phyloP scores from a whole-genome alignment of 1,140 invertebrate genomes.

The Condylostylus longicornis region DNA sequence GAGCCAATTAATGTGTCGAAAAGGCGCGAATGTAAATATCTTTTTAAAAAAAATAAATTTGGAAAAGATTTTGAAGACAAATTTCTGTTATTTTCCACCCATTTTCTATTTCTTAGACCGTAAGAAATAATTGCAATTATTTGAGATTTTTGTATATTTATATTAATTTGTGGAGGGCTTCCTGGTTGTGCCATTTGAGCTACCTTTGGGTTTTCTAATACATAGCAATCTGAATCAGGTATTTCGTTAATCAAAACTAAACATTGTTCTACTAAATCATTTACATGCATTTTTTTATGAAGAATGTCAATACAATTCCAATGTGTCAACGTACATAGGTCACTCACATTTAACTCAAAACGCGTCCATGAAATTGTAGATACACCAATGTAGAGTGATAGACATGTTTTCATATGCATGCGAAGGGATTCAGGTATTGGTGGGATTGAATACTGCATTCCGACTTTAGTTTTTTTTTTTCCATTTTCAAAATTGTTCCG shows the following conservation, averaged over 20 bases:
- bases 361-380: constrained; percentile 25
- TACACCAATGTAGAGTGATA: constrained; percentile 23
- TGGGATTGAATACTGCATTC: too few relatives aligned
- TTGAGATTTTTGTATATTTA: constrained; percentile 27
- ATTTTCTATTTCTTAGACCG: constrained; percentile 13
- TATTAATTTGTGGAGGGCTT: constrained; percentile 26
- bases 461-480: too few relatives aligned
- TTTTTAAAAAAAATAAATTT: constrained; percentile 18
- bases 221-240: constrained; percentile 24
- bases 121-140: constrained; percentile 21
- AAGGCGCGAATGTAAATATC: constrained; percentile 20
- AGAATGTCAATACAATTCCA: constrained; percentile 27
- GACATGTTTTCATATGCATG: too few relatives aligned
- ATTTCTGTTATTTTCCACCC: not conserved
- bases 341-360: constrained; percentile 11
- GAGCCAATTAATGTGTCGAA: constrained; percentile 25
- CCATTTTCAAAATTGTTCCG: too few relatives aligned
- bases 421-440: too few relatives aligned
- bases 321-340: constrained; percentile 14
- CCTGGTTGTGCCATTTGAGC: constrained; percentile 23
- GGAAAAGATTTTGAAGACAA: not conserved
- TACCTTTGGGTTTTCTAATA: constrained; percentile 25
- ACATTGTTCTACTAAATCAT: constrained; percentile 19
- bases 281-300: constrained; percentile 25
- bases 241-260: constrained; percentile 21